Conservation (phyloP, 2,888 invertebrate species). For the Apodemia mormo region DNA sequence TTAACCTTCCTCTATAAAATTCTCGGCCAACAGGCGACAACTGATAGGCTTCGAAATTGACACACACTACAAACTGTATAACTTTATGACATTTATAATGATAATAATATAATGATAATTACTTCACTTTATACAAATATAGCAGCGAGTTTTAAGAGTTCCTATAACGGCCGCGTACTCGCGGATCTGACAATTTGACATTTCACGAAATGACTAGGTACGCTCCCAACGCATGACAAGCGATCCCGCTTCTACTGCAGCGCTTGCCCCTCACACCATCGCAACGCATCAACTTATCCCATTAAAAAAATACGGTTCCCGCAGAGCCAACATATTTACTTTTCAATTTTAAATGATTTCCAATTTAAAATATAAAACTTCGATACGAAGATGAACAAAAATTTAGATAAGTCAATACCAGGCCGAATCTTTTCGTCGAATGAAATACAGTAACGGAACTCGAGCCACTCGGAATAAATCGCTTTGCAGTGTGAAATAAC, state of each 20-base stretch:
- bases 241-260: conserved; percentile 51
- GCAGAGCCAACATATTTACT: conserved; percentile 47
- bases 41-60: conserved; percentile 81
- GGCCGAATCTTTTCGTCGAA: conserved; percentile 65
- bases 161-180: conserved; percentile 83
- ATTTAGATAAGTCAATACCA: conserved; percentile 41
- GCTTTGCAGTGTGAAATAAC: conserved; percentile 59
- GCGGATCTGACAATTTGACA: conserved; percentile 79
- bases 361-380: conserved; percentile 44
- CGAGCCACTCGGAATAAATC: conserved; percentile 76
- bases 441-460: conserved; percentile 75
- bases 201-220: conserved; percentile 82
- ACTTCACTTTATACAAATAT: conserved; percentile 86
- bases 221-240: conserved; percentile 53
- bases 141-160: conserved; percentile 90
- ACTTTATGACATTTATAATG: conserved; percentile 76
- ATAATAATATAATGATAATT: conserved; percentile 78
- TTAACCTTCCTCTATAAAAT: not conserved
- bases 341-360: conserved; percentile 60
- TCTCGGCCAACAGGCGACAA: conserved; percentile 26
- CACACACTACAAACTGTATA: conserved; percentile 71
- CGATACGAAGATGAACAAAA: conserved; percentile 39
- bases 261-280: conserved; percentile 45
- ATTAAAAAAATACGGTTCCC: conserved; percentile 52
- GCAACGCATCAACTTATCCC: conserved; percentile 64